Evolutionary conservation across 2,797 vertebrate species (phyloP).

Genomic region (Bradypus variegatus): DNA sequence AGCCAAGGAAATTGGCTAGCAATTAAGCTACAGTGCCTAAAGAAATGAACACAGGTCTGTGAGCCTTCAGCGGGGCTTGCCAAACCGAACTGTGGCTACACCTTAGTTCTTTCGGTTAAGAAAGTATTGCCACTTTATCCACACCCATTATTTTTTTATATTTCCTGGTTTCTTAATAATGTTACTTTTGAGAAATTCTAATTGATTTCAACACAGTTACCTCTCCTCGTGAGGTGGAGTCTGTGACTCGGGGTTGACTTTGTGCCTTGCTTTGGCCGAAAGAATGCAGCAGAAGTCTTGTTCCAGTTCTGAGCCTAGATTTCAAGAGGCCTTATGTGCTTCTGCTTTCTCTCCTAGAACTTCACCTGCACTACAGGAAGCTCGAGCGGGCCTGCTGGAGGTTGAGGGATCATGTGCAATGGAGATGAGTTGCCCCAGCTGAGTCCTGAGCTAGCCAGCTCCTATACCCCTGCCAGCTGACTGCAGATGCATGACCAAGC

Average conservation of each 20-base stretch:
- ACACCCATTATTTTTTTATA: not conserved
- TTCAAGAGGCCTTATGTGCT: not conserved
- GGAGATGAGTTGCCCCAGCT: not conserved
- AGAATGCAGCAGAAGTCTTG: not conserved
- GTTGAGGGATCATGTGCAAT: no score
- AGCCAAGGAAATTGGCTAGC: rapidly evolving
- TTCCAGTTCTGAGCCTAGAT: not conserved
- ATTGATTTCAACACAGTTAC: not conserved
- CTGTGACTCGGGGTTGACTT: not conserved
- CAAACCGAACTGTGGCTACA: not conserved
- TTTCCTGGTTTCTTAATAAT: not conserved
- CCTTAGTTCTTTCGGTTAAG: not conserved
- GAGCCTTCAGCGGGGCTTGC: not conserved
- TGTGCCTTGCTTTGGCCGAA: not conserved
- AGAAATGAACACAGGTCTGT: not conserved
- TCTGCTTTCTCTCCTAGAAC: not conserved
- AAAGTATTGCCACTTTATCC: not conserved
- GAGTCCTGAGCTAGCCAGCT: not conserved
- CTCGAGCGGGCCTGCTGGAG: not conserved
- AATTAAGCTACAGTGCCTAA: not conserved
- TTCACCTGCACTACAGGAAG: not conserved
- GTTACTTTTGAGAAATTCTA: not conserved
- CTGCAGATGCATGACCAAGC: not conserved
- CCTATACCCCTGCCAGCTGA: not conserved
- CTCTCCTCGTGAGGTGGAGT: not conserved